A percentile compares a stretch with the other conserved stretches of the same genome.
These are phyloP conservation scores for Chloroceryle inda DNA, from an alignment of 2,797 vertebrate species.

Conservation along the genomic window DNA sequence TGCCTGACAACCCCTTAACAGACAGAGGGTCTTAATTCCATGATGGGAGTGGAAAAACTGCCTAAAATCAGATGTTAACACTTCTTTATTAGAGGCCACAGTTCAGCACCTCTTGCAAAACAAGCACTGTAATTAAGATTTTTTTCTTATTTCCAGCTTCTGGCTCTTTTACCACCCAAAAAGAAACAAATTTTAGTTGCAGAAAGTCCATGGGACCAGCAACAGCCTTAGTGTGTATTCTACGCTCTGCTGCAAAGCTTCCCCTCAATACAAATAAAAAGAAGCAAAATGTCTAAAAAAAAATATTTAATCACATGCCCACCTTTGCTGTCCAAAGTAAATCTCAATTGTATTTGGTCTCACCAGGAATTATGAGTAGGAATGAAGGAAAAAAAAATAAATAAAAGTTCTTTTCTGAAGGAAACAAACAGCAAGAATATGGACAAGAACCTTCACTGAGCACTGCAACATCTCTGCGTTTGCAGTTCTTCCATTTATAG, in stretches of 20 bases:
- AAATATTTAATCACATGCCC: not conserved
- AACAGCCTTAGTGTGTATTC: not conserved
- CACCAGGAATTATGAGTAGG: rapidly evolving
- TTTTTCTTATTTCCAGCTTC: not conserved
- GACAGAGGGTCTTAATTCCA: not conserved
- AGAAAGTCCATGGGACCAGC: not conserved
- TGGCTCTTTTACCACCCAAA: not conserved
- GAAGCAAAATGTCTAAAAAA: not conserved
- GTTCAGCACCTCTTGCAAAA: not conserved
- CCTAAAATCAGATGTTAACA: not conserved
- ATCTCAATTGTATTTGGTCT: rapidly evolving
- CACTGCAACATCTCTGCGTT: not conserved
- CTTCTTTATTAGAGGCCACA: not conserved
- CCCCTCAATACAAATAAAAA: not conserved
- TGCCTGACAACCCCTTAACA: not conserved
- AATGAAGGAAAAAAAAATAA: not conserved
- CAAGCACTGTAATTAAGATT: not conserved
- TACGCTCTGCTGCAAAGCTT: not conserved
- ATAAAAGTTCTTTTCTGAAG: not conserved
- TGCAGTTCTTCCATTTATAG: not conserved
- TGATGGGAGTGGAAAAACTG: rapidly evolving
- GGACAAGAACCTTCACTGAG: not conserved
- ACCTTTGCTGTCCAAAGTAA: not conserved
- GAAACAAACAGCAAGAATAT: not conserved
- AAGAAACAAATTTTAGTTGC: not conserved